Base-by-base conservation (phyloP, 2,888 invertebrate genomes). In the Pedicia rivosa region DNA sequence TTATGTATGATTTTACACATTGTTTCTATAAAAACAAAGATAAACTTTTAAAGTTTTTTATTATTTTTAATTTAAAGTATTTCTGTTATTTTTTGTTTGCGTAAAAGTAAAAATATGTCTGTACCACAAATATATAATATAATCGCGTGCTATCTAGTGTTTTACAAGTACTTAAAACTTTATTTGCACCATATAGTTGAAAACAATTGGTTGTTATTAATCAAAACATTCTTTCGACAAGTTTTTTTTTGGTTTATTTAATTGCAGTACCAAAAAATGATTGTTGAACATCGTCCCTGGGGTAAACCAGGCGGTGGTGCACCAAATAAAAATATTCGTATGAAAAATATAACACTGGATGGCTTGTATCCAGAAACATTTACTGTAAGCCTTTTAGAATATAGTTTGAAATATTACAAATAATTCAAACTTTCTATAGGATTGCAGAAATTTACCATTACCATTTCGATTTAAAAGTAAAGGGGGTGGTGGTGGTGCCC, bases 281-380 rank as follows among this genome's bases (percentile, higher is more conserved):
- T 78, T 59, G 67, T 73, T 41, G 71, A 70, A 44, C 81, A 79
- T 54, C 77, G 77, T 59, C 83, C 84, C 6, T 84, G 81, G 79
- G 81, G 81, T 4, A 68, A 72, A 40, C 78, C 75, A 8, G 80
- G 80, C 3, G 75, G 78, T 33, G 80, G 80, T 17, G 80, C 80
- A 14, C 78, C 79, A 31, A 77, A 76, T 50, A 48, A 65, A 9
- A 70, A 74, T 40, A 57, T 74, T 22, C 70, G 81, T 14, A 73
- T 76, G 50, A 68, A 72, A 48, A 76, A 82, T 50, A 66, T 82
- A 19, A 68, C 73, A 31, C 62, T 72, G 40, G 69, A 72, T 35
- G 78, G 74, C 39, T 63, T 78, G 39, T 73, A 70, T 51, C 76
- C 78, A 2, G 75, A 76, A 45, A 70, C 62, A 35, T 4, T 12